These are phyloP conservation scores for Catonia carolina DNA, from an alignment of 2,888 invertebrate species.

Conservation along the genomic window DNA sequence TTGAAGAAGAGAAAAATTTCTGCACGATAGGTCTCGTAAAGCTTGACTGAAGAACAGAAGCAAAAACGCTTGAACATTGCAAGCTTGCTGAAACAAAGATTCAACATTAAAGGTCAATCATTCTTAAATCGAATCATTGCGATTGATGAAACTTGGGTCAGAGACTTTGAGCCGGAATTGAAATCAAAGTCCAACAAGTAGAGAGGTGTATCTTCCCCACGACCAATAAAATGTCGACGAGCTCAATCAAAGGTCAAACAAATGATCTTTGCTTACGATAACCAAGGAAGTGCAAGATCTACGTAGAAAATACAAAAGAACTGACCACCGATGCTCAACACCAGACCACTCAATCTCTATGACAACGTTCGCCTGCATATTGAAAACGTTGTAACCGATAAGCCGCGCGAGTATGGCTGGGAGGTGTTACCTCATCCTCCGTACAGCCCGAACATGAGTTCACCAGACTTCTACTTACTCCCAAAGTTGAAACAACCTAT, in stretches of 20 bases:
- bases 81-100: constrained; percentile 4
- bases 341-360: not conserved
- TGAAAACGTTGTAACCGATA: not conserved
- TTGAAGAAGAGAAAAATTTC: not conserved
- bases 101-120: not conserved
- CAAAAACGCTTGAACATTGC: not conserved
- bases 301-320: not conserved
- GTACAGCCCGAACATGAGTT: not conserved
- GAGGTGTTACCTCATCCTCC: not conserved
- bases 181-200: not conserved
- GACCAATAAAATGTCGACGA: not conserved
- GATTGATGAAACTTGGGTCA: constrained; percentile 1
- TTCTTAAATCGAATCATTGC: not conserved
- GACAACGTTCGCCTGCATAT: not conserved
- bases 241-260: constrained; percentile 4
- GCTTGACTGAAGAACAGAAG: not conserved
- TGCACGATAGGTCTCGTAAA: not conserved
- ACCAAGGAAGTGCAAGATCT: constrained; percentile 2
- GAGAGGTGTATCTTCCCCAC: not conserved
- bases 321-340: not conserved
- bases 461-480: constrained; percentile 3
- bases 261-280: constrained; percentile 5
- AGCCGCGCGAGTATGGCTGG: not conserved
- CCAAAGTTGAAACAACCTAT: constrained; percentile 7
- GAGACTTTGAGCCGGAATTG: constrained; percentile 1